Base-by-base conservation (phyloP, 2,113 vertebrate species). In the Ochotona curzoniae region DNA sequence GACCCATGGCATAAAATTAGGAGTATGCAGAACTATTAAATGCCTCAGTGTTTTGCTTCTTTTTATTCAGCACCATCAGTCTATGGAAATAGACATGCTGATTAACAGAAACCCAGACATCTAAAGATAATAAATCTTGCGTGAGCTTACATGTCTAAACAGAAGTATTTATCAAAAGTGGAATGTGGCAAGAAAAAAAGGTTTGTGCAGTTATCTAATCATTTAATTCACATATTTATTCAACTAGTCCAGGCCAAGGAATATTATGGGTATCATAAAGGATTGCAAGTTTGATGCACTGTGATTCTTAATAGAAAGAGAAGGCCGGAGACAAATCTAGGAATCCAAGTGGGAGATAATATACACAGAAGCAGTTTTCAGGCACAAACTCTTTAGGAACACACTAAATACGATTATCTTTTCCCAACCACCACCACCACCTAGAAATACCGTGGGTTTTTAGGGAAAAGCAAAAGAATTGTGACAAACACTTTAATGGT, bases 101-200 rank as follows among this genome's bases (percentile, higher is more conserved):
- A 93, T 92, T 93, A 96, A 87, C 61, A 93, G 80, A 93, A 87
- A 69, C 67, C 78, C 61, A 93, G 91, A 89, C 30, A 91, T 83
- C 47, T 75, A 93, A 54, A 44, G 15, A 83, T 89, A 93, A 96
- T 95, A 93, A 92, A 93, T 94, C 61, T 95, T 92, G 13, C 61
- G 63, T 90, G 70, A 93, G 47, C 18, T 44, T 84, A 51, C 85
- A 71, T 81, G 66, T 80, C 89, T 83, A 93, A 92, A 94, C 89
- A 93, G 61, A 96, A 6, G 13, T 84, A 92, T 80, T 93, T 51
- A 84, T 93, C 83, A 94, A 93, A 94, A 81, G 32, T 60, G 74
- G 49, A 66, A 61, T 88, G 61, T 91, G 80, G 86, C 63, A 76
- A 94, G 80, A 92, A 93, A 93, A 93, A 93, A 93, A 95, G 89